Conservation (phyloP, 35 echinoderm and acorn worm species). For the Apostichopus parvimensis region DNA sequence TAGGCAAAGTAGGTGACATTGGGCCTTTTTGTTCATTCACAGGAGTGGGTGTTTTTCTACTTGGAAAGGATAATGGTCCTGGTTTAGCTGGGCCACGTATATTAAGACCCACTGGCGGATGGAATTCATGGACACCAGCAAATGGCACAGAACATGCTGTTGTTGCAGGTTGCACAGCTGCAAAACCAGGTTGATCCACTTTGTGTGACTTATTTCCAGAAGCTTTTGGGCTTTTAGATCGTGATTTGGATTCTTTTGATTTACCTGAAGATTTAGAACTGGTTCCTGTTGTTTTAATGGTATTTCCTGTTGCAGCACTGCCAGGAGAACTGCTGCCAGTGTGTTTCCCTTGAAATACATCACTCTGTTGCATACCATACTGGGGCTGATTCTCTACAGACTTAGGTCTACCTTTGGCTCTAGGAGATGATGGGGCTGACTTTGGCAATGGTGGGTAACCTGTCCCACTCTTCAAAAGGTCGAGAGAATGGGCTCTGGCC, state of each 20-base stretch:
- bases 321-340: neutral
- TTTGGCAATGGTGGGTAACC: conserved; percentile 31
- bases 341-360: conserved; percentile 7
- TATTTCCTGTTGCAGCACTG: neutral
- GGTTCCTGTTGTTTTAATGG: neutral
- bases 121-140: conserved; percentile 64
- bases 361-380: conserved; percentile 28
- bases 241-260: conserved; percentile 47
- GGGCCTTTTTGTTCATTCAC: conserved; percentile 2
- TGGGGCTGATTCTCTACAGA: conserved; percentile 13
- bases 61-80: conserved; percentile 34
- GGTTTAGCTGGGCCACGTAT: conserved; percentile 44
- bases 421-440: conserved; percentile 21
- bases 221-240: conserved; percentile 49
- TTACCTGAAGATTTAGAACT: conserved; percentile 36
- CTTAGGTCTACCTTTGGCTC: conserved; percentile 31
- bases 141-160: conserved; percentile 16
- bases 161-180: neutral
- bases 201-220: conserved; percentile 48
- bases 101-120: conserved; percentile 41
- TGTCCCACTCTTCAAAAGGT: conserved; percentile 14
- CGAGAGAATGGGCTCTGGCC: conserved; percentile 45
- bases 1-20: conserved; percentile 35
- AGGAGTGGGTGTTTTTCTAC: conserved; percentile 8
- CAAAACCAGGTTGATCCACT: neutral